Conservation (phyloP, 2,797 vertebrate genomes). For the Echiichthys vipera region DNA sequence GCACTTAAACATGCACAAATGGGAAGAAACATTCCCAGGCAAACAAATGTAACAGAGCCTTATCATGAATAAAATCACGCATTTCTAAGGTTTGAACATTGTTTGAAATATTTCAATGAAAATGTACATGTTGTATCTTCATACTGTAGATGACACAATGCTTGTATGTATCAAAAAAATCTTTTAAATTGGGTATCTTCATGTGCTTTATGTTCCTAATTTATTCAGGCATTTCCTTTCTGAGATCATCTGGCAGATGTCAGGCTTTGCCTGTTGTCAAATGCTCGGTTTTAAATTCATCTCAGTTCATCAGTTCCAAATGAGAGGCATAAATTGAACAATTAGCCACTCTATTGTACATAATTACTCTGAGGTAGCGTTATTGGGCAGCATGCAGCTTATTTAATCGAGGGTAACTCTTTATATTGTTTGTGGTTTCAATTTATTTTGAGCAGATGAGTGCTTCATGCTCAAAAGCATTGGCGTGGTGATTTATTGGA, state of each 20-base stretch:
- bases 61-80: too few species aligned
- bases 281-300: constrained; percentile 28
- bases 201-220: constrained; percentile 17
- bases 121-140: too few species aligned
- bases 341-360: constrained; percentile 58
- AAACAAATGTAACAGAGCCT: too few species aligned
- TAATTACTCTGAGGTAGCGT: constrained; percentile 53
- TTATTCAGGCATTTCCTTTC: constrained; percentile 4
- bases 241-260: constrained; percentile 38
- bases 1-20: too few species aligned
- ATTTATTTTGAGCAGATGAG: constrained; percentile 53
- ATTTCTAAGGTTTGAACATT: too few species aligned
- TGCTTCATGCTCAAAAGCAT: constrained; percentile 26
- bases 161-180: too few species aligned
- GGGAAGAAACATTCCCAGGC: too few species aligned
- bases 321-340: constrained; percentile 52
- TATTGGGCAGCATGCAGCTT: constrained; percentile 28
- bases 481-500: constrained; percentile 47
- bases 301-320: constrained; percentile 54
- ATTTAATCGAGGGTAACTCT: constrained; percentile 51
- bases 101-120: too few species aligned
- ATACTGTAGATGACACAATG: too few species aligned
- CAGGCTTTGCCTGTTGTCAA: constrained; percentile 2
- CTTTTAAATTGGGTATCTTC: background rate
- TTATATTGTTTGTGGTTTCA: constrained; percentile 61